A percentile compares a stretch with the other conserved stretches of the same genome.
Evolutionary conservation across 2,113 vertebrate genomes (phyloP).

Genomic region (Hemiscyllium ocellatum): DNA sequence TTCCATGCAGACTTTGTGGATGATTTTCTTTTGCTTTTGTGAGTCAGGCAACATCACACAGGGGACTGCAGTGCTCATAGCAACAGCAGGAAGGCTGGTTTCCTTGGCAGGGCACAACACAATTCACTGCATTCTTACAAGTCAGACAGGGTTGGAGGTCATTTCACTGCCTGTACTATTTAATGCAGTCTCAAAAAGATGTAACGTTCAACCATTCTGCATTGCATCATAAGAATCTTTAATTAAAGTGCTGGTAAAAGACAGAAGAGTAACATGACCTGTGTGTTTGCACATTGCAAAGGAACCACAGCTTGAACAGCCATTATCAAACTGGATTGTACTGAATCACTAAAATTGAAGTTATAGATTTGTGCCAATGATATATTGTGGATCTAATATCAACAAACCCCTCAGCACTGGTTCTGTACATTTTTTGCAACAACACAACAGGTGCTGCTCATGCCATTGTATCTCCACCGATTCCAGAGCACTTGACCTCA

Average conservation of each 20-base stretch:
- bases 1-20: constrained; percentile 21
- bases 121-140: not conserved
- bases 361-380: not conserved
- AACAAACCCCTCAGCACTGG: not conserved
- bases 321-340: not conserved
- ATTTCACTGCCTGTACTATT: not conserved
- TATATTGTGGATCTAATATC: not conserved
- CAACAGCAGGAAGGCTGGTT: not conserved
- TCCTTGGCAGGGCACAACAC: not conserved
- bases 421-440: not conserved
- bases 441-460: not conserved
- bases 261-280: not conserved
- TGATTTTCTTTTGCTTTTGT: not conserved
- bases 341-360: not conserved
- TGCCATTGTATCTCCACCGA: not conserved
- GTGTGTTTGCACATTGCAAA: not conserved
- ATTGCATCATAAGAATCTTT: not conserved
- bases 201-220: not conserved
- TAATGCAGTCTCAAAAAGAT: not conserved
- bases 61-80: not conserved
- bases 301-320: not conserved
- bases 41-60: constrained; percentile 15
- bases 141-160: not conserved
- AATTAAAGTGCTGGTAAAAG: not conserved
- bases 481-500: not conserved